phyloP scores from a whole-genome alignment of 2,113 vertebrate species.

The Tragelaphus scriptus region DNA sequence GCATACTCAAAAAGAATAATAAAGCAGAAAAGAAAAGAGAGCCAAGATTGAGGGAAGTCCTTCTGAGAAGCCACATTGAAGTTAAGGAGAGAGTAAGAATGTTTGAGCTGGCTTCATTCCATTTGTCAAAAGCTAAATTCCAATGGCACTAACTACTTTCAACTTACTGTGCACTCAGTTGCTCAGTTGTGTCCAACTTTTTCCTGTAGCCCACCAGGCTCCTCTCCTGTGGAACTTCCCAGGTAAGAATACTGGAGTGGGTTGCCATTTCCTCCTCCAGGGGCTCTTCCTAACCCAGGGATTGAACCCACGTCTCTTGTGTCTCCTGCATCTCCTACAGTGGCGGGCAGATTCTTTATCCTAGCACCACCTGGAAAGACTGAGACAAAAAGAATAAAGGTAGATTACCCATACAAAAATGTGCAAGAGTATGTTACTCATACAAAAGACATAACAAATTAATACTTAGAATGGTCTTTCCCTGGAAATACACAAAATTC shows the following conservation, averaged over 20 bases:
- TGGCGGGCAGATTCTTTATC: neutral
- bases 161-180: neutral
- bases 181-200: neutral
- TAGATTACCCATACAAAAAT: neutral
- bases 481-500: neutral
- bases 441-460: neutral
- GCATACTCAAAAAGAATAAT: neutral
- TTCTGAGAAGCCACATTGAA: neutral
- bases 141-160: neutral
- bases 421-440: neutral
- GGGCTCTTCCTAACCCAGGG: neutral
- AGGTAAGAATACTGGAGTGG: neutral
- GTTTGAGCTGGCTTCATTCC: neutral
- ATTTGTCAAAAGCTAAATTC: neutral
- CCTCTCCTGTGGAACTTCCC: neutral
- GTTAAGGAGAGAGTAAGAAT: neutral
- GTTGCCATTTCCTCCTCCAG: neutral
- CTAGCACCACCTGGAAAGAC: neutral
- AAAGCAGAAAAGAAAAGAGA: neutral
- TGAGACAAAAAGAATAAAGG: neutral
- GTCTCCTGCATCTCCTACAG: neutral
- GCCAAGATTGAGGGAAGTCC: neutral
- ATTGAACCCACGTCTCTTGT: neutral
- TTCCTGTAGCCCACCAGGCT: neutral
- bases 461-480: neutral